Evolutionary conservation across 1,140 invertebrate genomes (phyloP), one percentile per base, ranked within the genome.

Genomic region (Riptortus pedestris): DNA sequence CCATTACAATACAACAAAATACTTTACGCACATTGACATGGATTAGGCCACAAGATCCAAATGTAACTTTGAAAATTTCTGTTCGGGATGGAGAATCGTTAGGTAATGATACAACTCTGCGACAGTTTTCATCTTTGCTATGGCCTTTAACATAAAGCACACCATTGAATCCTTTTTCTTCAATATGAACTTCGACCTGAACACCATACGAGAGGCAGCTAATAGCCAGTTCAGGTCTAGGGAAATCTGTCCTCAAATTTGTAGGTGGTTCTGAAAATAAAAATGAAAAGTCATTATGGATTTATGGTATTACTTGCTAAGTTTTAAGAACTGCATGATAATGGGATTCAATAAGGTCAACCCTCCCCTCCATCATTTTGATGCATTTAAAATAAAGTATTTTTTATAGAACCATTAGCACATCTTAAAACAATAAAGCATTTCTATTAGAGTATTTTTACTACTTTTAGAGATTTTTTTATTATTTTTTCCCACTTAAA

Each of bases 61-160:
- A 95, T 64, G 87, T 82, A 14, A 96, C 92, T 72, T 93, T 93
- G 76, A 95, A 96, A 68, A 87, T 85, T 71, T 93, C 86, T 0
- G 83, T 84, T 65, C 79, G 79, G 16, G 84, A 80, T 43, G 81
- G 77, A 18, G 84, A 80, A 68, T 86, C 82, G 7, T 79, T 78
- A 11, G 86, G 80, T 65, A 87, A 77, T 18, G 85, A 86, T 5
- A 94, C 83, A 0, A 91, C 82, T 51, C 85, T 79, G 67, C 91
- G 79, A 74, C 93, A 96, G 52, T 91, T 80, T 72, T 91, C 88
- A 69, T 95, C 90, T 73, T 94, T 94, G 71, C 90, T 93, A 73
- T 93, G 90, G 11, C 92, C 91, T 78, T 95, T 95, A 0, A 96
- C 93, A 70, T 96, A 96, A 0, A 96, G 76, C 1, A 96, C 85